Conservation (phyloP, 2,797 vertebrate species). For the Neoniphon sammara region DNA sequence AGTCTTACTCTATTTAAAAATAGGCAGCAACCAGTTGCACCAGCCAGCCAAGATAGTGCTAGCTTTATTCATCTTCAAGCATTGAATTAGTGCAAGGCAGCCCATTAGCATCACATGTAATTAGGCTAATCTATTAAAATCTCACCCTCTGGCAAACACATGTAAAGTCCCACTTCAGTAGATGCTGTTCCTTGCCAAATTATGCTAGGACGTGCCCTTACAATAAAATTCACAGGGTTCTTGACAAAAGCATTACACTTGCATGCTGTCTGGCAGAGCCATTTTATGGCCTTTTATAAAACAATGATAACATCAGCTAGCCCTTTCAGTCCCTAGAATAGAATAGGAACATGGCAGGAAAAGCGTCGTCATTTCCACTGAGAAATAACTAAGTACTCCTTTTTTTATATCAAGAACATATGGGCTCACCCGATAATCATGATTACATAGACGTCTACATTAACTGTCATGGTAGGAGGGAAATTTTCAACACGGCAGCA, state of each 20-base stretch:
- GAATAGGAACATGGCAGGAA: conserved; percentile 2
- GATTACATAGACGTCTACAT: conserved; percentile 39
- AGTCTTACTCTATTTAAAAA: conserved; percentile 27
- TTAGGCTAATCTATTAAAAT: conserved; percentile 67
- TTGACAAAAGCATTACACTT: conserved; percentile 26
- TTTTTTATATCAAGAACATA: conserved; percentile 9
- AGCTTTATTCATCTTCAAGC: conserved; percentile 55
- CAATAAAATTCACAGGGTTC: conserved; percentile 23
- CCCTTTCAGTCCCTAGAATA: conserved; percentile 4
- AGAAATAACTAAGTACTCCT: neutral
- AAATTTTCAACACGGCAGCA: conserved; percentile 50
- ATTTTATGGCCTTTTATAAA: conserved; percentile 10
- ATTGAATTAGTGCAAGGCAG: conserved; percentile 41
- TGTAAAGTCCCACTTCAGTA: conserved; percentile 33
- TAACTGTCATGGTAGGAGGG: conserved; percentile 9
- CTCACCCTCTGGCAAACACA: conserved; percentile 52
- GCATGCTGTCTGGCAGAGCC: conserved; percentile 13
- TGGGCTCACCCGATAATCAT: conserved; percentile 24
- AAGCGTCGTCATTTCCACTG: conserved; percentile 14
- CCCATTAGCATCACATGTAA: conserved; percentile 66
- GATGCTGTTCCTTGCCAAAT: conserved; percentile 42
- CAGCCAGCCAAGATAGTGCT: conserved; percentile 35
- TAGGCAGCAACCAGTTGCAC: conserved; percentile 42
- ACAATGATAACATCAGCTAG: conserved; percentile 8
- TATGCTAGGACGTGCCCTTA: conserved; percentile 18